These are phyloP conservation scores for Myotis planiceps DNA, from an alignment of 2,797 vertebrate species.

Conservation along the genomic window DNA sequence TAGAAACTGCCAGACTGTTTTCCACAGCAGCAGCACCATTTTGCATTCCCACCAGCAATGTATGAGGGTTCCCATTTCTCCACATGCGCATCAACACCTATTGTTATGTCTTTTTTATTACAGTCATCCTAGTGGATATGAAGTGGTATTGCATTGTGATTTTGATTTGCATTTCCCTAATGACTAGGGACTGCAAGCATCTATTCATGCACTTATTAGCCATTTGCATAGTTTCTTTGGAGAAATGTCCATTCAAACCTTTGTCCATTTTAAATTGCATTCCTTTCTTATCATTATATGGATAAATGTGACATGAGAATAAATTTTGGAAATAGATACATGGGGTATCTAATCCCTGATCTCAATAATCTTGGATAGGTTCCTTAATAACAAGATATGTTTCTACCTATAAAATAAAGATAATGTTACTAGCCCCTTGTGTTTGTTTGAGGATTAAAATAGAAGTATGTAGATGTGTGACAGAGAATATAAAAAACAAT, in stretches of 20 bases:
- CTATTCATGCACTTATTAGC: neutral
- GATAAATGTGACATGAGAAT: conserved; percentile 24
- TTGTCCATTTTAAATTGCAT: neutral
- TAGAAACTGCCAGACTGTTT: neutral
- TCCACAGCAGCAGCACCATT: neutral
- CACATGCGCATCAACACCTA: neutral
- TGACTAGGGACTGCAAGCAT: neutral
- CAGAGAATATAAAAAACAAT: neutral
- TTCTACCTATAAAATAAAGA: neutral
- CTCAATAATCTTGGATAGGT: neutral
- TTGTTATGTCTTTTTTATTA: neutral
- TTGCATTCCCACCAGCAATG: neutral
- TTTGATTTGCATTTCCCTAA: conserved; percentile 16
- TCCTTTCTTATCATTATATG: neutral
- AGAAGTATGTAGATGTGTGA: neutral
- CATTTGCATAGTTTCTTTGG: neutral
- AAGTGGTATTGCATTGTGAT: neutral
- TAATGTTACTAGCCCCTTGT: neutral
- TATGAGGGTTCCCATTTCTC: neutral
- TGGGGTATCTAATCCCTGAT: neutral
- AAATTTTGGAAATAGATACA: conserved; percentile 29
- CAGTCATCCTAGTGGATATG: neutral
- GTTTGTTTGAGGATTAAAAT: conserved; percentile 20
- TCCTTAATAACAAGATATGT: neutral
- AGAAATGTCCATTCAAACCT: neutral